Percentiles rank a stretch among this genome's conserved stretches.
Conservation (phyloP, 2,888 invertebrate species). For the Ceraclea dissimilis region DNA sequence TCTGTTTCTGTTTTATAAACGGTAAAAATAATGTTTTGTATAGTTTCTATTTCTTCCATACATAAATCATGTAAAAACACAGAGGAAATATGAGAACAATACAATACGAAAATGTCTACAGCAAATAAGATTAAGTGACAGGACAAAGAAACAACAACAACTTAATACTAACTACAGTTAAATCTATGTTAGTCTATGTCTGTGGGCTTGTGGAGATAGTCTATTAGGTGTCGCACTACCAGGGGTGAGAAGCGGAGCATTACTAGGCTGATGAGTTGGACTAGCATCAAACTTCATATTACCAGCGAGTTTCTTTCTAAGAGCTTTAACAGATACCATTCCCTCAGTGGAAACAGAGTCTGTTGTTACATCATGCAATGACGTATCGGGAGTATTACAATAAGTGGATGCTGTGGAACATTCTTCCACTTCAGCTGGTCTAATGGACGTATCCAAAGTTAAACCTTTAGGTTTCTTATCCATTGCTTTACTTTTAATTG, state of each 20-base stretch:
- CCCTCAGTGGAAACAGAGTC: not conserved
- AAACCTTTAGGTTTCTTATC: conserved; percentile 32
- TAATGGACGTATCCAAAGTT: conserved; percentile 28
- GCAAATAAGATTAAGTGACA: not conserved
- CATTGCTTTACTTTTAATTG: conserved; percentile 25
- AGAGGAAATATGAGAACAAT: not conserved
- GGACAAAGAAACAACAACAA: not conserved
- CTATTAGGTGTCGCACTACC: conserved; percentile 7
- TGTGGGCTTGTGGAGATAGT: conserved; percentile 8
- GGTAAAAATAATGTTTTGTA: too few relatives aligned
- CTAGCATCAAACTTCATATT: not conserved
- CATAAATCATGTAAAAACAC: too few relatives aligned
- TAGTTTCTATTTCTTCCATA: too few relatives aligned
- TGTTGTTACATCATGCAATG: conserved; percentile 22
- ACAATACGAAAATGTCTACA: not conserved
- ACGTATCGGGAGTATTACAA: conserved; percentile 12
- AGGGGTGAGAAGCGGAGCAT: not conserved
- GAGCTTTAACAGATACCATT: conserved; percentile 28
- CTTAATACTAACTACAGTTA: not conserved
- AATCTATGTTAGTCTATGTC: not conserved
- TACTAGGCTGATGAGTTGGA: not conserved
- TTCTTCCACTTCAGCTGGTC: conserved; percentile 16
- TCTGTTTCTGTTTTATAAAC: too few relatives aligned
- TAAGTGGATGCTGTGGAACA: conserved; percentile 27
- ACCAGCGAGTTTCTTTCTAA: conserved; percentile 14